Conservation (phyloP, 2,113 vertebrate genomes). For the Albula goreensis region DNA sequence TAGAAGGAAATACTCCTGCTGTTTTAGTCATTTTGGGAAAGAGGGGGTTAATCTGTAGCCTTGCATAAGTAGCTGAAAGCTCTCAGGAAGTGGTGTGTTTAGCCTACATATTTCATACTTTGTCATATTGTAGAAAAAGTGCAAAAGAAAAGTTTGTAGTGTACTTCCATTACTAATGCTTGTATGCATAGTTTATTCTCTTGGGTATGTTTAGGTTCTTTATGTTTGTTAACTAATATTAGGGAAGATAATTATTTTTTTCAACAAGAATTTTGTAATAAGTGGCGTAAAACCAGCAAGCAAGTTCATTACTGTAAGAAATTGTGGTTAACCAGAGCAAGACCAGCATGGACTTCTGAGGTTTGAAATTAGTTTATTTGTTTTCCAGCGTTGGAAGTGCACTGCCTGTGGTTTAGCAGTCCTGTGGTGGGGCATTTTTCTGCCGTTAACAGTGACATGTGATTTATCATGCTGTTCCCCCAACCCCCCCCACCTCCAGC, state of each 20-base stretch:
- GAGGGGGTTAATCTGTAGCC: neutral
- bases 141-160: too few species aligned
- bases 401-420: neutral
- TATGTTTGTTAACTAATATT: too few species aligned
- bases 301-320: neutral
- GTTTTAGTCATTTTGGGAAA: neutral
- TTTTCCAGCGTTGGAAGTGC: neutral
- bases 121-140: too few species aligned
- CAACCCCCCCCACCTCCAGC: slow-evolving; percentile 50
- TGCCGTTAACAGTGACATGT: neutral
- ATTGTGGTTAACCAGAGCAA: neutral
- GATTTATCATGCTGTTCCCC: neutral
- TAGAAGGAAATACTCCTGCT: too few species aligned
- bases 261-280: too few species aligned
- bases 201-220: too few species aligned
- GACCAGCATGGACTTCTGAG: too few species aligned
- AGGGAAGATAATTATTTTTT: too few species aligned
- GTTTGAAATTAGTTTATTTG: too few species aligned
- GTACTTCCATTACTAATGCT: too few species aligned
- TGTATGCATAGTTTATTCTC: too few species aligned
- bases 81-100: neutral
- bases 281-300: neutral
- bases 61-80: neutral
- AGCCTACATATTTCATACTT: too few species aligned
- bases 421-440: neutral